A percentile compares a stretch with the other conserved stretches of the same genome.
phyloP scores from a whole-genome alignment of 2,888 invertebrate genomes.

The Meiosimyza platycephala region DNA sequence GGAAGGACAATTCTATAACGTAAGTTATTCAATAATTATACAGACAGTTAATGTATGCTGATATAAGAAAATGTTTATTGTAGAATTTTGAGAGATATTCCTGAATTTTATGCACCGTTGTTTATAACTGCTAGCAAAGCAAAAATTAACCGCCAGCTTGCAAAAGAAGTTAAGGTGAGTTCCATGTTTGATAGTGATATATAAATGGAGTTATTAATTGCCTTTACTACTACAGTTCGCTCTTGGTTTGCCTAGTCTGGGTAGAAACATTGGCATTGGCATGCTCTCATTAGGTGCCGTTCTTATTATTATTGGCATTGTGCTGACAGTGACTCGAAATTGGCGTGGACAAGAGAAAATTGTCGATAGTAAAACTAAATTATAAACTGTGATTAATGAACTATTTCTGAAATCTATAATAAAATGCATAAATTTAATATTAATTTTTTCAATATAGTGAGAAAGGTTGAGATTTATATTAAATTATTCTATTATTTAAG shows the following conservation, averaged over 20 bases:
- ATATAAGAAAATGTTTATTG: background rate
- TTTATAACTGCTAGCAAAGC: conserved; percentile 55
- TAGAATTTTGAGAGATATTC: conserved; percentile 53
- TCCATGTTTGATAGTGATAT: background rate
- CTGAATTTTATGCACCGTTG: conserved; percentile 58
- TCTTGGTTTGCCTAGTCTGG: conserved; percentile 54
- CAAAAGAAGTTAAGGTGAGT: conserved; percentile 53
- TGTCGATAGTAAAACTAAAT: background rate
- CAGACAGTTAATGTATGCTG: background rate
- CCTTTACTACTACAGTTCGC: conserved; percentile 48
- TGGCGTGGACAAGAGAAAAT: conserved; percentile 53
- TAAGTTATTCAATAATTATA: conserved; percentile 63
- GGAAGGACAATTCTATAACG: conserved; percentile 69
- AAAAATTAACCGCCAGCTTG: conserved; percentile 49
- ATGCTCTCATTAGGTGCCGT: conserved; percentile 54
- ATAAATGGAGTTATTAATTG: background rate
- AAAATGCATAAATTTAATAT: too few species aligned
- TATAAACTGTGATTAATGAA: background rate
- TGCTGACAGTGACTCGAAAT: conserved; percentile 52
- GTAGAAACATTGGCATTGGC: conserved; percentile 55
- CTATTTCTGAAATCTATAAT: too few species aligned
- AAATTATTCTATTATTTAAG: too few species aligned
- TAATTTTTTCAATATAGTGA: too few species aligned
- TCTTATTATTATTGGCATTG: conserved; percentile 48
- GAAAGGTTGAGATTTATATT: too few species aligned